Conservation (phyloP, 2,113 vertebrate species). For the Orientallactaga bullata region DNA sequence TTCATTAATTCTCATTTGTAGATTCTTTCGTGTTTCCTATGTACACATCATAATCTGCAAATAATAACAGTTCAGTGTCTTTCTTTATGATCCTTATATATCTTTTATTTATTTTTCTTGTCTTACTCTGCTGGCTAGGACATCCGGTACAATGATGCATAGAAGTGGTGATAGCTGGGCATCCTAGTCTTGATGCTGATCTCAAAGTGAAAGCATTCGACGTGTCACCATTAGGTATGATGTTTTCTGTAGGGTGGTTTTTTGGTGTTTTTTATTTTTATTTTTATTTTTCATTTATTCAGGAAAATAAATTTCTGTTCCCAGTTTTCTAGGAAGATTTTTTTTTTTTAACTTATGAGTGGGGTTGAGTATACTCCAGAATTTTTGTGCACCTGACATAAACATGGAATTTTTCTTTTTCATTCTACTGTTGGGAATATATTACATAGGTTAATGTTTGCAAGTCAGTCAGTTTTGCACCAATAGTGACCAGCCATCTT, state of each 20-base stretch:
- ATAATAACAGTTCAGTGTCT: conserved; percentile 76
- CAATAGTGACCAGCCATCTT: background rate
- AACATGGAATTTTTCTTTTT: conserved; percentile 39
- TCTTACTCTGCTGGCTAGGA: conserved; percentile 84
- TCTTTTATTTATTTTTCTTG: conserved; percentile 82
- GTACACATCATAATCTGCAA: conserved; percentile 71
- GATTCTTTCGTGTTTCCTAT: conserved; percentile 71
- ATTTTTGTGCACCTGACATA: conserved; percentile 46
- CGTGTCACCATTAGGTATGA: conserved; percentile 84
- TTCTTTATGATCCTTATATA: conserved; percentile 77
- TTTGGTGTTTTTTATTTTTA: conserved; percentile 65
- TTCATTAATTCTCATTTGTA: conserved; percentile 68
- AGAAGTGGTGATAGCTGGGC: conserved; percentile 82
- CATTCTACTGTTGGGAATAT: conserved; percentile 33
- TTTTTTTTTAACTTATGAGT: conserved; percentile 36
- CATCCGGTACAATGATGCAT: conserved; percentile 81
- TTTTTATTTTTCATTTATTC: conserved; percentile 69
- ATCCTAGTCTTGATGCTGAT: conserved; percentile 83
- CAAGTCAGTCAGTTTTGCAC: background rate
- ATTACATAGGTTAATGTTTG: conserved; percentile 51
- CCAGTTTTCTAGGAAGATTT: conserved; percentile 53
- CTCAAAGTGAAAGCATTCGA: conserved; percentile 82
- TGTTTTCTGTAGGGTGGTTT: conserved; percentile 78
- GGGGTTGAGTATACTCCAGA: conserved; percentile 57
- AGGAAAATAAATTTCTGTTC: conserved; percentile 61